Evolutionary conservation across 2,113 vertebrate genomes (phyloP).

Genomic region (Halichoeres trimaculatus): DNA sequence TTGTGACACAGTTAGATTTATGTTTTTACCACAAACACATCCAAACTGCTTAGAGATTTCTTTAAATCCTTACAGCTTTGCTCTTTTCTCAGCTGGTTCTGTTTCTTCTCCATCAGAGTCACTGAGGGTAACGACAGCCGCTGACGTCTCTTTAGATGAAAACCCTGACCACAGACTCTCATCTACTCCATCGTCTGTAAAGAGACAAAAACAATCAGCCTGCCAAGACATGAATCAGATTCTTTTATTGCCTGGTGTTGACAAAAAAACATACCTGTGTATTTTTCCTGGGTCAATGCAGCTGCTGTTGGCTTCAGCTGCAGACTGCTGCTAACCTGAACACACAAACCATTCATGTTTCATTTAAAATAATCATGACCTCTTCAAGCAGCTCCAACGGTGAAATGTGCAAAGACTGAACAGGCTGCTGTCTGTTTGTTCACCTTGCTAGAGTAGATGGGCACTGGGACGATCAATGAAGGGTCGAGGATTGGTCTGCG

Average conservation of each 20-base stretch:
- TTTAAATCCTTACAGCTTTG: conserved; percentile 44
- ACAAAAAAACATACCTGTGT: conserved; percentile 59
- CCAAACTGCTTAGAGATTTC: not conserved
- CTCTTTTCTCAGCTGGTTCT: not conserved
- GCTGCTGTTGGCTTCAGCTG: conserved; percentile 50
- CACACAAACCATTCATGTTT: not conserved
- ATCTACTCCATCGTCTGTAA: conserved; percentile 42
- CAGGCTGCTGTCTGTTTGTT: too few relatives aligned
- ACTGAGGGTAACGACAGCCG: conserved; percentile 17
- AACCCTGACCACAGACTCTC: conserved; percentile 53
- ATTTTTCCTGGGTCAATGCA: not conserved
- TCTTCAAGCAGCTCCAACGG: too few relatives aligned
- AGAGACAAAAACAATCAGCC: not conserved
- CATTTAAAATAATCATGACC: too few relatives aligned
- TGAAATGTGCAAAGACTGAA: too few relatives aligned
- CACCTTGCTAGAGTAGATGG: conserved; percentile 83
- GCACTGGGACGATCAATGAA: conserved; percentile 67
- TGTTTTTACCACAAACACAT: not conserved
- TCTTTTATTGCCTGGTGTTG: not conserved
- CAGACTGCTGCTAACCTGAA: conserved; percentile 79
- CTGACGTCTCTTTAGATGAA: not conserved
- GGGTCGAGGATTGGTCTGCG: conserved; percentile 80
- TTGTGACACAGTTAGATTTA: not conserved
- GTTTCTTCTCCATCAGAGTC: conserved; percentile 77
- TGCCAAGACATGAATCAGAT: not conserved